phyloP scores from a whole-genome alignment of 2,113 vertebrate genomes.

The Sardina pilchardus region DNA sequence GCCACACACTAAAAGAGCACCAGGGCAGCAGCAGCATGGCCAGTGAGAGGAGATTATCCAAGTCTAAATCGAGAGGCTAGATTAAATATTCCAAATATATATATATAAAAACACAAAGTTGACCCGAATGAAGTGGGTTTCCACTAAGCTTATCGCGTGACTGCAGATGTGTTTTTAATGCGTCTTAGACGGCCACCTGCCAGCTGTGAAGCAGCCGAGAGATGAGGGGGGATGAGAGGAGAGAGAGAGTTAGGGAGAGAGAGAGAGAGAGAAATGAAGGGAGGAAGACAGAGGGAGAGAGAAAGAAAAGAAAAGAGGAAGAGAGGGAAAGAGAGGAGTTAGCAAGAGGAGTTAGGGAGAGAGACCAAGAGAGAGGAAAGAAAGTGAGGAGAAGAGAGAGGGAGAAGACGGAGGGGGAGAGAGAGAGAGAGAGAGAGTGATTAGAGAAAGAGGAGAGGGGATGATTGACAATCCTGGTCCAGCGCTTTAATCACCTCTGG shows the following conservation, averaged over 20 bases:
- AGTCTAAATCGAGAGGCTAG: not conserved
- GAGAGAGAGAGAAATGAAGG: not conserved
- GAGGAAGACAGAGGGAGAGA: not conserved
- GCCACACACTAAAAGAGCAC: not conserved
- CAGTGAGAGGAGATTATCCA: not conserved
- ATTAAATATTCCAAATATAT: not conserved
- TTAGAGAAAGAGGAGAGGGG: not conserved
- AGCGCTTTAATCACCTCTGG: slow-evolving; percentile 15
- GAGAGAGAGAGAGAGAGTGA: not conserved
- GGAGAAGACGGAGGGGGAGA: not conserved
- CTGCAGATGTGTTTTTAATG: not conserved
- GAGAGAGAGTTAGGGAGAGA: not conserved
- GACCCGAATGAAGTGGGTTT: not conserved
- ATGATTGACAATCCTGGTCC: not conserved
- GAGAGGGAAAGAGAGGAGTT: not conserved
- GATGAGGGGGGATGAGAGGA: not conserved
- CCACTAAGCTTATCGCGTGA: not conserved
- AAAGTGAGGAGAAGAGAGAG: not conserved
- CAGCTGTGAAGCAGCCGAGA: not conserved
- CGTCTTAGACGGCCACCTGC: not conserved
- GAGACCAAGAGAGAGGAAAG: not conserved
- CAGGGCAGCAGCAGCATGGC: not conserved
- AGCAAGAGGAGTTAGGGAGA: no score
- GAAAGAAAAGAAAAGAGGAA: not conserved
- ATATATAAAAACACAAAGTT: not conserved